phyloP scores from a whole-genome alignment of 2,113 vertebrate genomes.

The Syngnathus floridae region DNA sequence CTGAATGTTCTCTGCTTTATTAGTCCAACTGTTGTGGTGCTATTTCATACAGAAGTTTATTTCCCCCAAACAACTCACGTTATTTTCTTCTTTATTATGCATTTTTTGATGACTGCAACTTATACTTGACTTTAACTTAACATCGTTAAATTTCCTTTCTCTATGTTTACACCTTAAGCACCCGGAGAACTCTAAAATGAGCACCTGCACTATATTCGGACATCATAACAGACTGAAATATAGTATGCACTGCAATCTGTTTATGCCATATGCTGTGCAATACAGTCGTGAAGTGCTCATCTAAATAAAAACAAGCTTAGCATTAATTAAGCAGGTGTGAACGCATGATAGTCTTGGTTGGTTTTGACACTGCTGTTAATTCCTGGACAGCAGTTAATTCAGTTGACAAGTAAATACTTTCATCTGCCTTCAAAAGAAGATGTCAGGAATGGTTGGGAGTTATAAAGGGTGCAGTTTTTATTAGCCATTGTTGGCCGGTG shows the following conservation, averaged over 20 bases:
- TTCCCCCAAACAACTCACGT: too few relatives aligned
- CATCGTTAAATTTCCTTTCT: conserved; percentile 9
- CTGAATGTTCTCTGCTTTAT: too few relatives aligned
- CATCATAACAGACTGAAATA: conserved; percentile 51
- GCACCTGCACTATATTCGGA: conserved; percentile 48
- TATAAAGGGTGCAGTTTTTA: conserved; percentile 43
- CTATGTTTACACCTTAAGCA: conserved; percentile 50
- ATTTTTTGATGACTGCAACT: too few relatives aligned
- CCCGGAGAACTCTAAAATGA: conserved; percentile 50
- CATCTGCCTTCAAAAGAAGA: conserved; percentile 36
- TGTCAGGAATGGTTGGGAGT: conserved; percentile 42
- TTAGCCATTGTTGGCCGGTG: conserved; percentile 41
- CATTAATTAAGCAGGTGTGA: conserved; percentile 60
- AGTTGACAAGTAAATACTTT: conserved; percentile 26
- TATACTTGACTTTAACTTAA: conserved; percentile 1
- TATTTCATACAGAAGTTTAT: too few relatives aligned
- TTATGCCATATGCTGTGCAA: conserved; percentile 51
- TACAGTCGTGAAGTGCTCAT: conserved; percentile 39
- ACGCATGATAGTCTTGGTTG: conserved; percentile 44
- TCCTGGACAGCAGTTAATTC: conserved; percentile 24
- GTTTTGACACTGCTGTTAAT: conserved; percentile 22
- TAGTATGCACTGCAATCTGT: conserved; percentile 47
- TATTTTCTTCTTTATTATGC: too few relatives aligned
- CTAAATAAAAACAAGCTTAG: conserved; percentile 48
- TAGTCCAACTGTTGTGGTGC: too few relatives aligned